Conservation (phyloP, 2,797 vertebrate genomes). For the Acropternis orthonyx region DNA sequence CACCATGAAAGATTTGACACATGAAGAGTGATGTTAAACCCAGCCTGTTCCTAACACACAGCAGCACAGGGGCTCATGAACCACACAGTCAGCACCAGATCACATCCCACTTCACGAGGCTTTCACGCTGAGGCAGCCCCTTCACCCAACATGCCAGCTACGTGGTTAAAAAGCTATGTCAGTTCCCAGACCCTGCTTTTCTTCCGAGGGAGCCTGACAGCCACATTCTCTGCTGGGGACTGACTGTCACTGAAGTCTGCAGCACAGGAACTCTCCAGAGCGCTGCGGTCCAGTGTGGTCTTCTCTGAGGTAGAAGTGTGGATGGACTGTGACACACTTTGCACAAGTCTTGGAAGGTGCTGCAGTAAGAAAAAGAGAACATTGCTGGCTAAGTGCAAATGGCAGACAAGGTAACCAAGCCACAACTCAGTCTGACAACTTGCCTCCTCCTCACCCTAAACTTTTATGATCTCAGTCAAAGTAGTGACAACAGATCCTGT, state of each 20-base stretch:
- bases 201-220: conserved; percentile 68
- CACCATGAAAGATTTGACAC: not conserved
- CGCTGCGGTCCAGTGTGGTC: conserved; percentile 41
- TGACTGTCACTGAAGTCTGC: conserved; percentile 89
- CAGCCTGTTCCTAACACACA: not conserved
- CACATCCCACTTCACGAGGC: not conserved
- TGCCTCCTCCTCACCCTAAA: not conserved
- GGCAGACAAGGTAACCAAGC: not conserved
- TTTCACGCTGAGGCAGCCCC: rapidly evolving
- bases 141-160: not conserved
- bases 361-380: conserved; percentile 32
- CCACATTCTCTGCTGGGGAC: conserved; percentile 73
- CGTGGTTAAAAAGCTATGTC: not conserved
- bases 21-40: not conserved
- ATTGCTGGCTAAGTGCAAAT: not conserved
- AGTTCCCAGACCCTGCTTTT: conserved; percentile 78
- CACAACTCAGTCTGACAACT: not conserved
- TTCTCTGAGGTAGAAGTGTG: conserved; percentile 66
- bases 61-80: not conserved
- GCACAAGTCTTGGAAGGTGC: conserved; percentile 55
- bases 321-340: conserved; percentile 48
- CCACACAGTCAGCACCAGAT: not conserved
- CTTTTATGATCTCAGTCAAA: not conserved
- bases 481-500: not conserved
- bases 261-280: conserved; percentile 85